Conservation (phyloP, 2,888 invertebrate species). For the Dicyrtoma fusca region DNA sequence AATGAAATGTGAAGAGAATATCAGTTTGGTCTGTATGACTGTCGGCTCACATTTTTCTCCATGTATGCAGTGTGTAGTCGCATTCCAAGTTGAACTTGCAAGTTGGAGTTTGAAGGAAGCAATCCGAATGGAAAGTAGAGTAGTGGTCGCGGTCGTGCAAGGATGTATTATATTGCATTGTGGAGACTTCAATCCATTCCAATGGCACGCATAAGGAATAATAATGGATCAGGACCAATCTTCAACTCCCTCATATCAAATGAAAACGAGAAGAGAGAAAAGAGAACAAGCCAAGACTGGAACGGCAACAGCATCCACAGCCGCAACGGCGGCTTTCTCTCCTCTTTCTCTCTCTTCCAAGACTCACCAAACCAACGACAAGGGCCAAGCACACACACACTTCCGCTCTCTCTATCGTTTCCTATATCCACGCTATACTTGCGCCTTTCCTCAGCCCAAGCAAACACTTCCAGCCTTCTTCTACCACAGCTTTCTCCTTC, state of each 20-base stretch:
- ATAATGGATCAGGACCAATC: conserved; percentile 13
- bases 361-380: neutral
- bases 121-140: conserved; percentile 17
- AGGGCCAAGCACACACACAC: neutral
- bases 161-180: conserved; percentile 11
- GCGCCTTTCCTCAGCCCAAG: neutral
- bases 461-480: neutral
- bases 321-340: neutral
- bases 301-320: neutral
- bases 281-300: too few species aligned
- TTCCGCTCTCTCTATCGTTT: too few species aligned
- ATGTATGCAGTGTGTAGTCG: too few species aligned
- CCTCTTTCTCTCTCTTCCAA: neutral
- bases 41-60: too few species aligned
- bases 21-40: too few species aligned
- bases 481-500: neutral
- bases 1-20: conserved; percentile 5
- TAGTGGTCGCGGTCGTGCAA: conserved; percentile 7
- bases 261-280: too few species aligned
- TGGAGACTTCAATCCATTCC: conserved; percentile 19
- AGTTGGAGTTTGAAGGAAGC: neutral
- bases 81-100: neutral
- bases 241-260: conserved; percentile 16
- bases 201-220: conserved; percentile 30
- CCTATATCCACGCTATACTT: neutral